These are phyloP conservation scores for Henricia sp. DNA, from an alignment of 53 echinoderm and acorn worm genomes.

Conservation along the genomic window DNA sequence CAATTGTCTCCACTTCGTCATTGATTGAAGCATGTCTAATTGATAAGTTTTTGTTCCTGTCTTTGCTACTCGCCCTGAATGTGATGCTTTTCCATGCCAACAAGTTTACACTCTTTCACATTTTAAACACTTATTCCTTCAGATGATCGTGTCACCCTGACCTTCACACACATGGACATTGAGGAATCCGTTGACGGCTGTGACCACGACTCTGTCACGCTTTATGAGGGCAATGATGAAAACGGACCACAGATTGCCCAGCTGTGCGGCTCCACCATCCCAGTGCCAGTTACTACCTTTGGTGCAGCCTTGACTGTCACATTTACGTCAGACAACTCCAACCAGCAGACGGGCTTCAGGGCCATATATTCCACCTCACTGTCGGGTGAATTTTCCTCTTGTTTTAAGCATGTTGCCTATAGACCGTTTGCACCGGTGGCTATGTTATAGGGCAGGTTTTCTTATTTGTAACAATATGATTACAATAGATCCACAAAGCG, in stretches of 20 bases:
- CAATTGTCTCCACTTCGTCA: too few species aligned
- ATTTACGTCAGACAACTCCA: constrained; percentile 65
- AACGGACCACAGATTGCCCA: constrained; percentile 56
- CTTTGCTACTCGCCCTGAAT: too few species aligned
- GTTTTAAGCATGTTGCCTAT: neutral
- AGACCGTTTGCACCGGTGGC: neutral
- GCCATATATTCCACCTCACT: constrained; percentile 78
- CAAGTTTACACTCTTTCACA: too few species aligned
- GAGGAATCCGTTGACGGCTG: constrained; percentile 66
- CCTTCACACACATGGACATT: constrained; percentile 78
- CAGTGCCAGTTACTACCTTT: constrained; percentile 74
- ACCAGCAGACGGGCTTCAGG: constrained; percentile 72
- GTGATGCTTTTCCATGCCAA: too few species aligned
- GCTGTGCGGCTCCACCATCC: constrained; percentile 75
- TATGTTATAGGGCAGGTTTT: too few species aligned
- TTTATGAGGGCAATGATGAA: constrained; percentile 71
- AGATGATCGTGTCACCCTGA: constrained; percentile 87
- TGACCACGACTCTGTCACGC: constrained; percentile 64
- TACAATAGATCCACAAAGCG: too few species aligned
- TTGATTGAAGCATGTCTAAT: too few species aligned
- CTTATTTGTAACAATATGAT: too few species aligned
- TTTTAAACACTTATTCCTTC: neutral
- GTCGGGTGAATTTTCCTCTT: constrained; percentile 75
- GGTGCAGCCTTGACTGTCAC: constrained; percentile 77
- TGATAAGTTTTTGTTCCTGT: too few species aligned